phyloP scores from a whole-genome alignment of 2,797 vertebrate species.

The Gymnothorax reevesii region DNA sequence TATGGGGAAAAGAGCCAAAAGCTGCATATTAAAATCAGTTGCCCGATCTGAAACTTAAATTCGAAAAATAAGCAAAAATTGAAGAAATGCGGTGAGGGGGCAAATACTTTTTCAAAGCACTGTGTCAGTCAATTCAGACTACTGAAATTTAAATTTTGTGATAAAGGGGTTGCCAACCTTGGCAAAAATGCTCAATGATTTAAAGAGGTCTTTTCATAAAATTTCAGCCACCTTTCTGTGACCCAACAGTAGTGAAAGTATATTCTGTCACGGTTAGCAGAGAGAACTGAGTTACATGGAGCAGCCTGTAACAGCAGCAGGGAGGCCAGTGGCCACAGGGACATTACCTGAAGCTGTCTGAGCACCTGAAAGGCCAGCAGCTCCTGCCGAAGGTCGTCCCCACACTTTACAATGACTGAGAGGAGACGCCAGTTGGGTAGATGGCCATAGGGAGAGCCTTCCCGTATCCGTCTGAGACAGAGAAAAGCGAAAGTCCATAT shows the following conservation, averaged over 20 bases:
- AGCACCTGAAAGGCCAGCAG: conserved; percentile 92
- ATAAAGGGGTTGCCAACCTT: neutral
- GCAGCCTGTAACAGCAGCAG: neutral
- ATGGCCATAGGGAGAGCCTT: conserved; percentile 91
- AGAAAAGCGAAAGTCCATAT: neutral
- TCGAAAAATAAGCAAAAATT: too few species aligned
- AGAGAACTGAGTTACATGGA: neutral
- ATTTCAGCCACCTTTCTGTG: too few species aligned
- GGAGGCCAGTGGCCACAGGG: neutral
- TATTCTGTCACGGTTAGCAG: neutral
- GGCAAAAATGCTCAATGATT: too few species aligned
- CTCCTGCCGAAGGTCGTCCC: conserved; percentile 93
- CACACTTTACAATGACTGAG: conserved; percentile 95
- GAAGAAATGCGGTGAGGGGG: too few species aligned
- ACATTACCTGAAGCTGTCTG: conserved; percentile 85
- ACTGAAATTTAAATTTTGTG: neutral
- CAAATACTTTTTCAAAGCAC: too few species aligned
- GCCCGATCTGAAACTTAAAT: too few species aligned
- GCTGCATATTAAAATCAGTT: too few species aligned
- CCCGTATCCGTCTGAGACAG: conserved; percentile 83
- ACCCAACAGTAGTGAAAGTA: neutral
- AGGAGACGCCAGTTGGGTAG: conserved; percentile 89
- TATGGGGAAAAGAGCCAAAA: too few species aligned
- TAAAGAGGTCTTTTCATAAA: too few species aligned
- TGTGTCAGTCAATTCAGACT: neutral